These are phyloP conservation scores for Trissoscelio sp. DNA, from an alignment of 2,888 invertebrate genomes.

Conservation along the genomic window DNA sequence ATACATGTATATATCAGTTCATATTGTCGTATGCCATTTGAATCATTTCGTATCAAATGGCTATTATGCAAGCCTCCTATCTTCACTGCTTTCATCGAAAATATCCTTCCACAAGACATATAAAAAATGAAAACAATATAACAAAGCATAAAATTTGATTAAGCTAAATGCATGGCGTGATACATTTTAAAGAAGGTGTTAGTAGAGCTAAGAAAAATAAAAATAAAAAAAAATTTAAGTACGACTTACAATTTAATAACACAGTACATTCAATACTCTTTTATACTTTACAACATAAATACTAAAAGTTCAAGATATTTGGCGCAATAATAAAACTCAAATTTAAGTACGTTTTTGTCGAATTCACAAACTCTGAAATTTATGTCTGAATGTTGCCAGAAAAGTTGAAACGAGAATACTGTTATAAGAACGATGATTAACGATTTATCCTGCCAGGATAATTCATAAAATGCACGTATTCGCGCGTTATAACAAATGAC, in stretches of 20 bases:
- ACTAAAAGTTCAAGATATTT: not conserved
- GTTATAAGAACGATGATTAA: too few species aligned
- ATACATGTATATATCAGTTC: too few species aligned
- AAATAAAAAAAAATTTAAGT: not conserved
- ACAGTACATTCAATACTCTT: not conserved
- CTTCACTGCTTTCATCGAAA: not conserved
- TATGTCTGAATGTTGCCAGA: not conserved
- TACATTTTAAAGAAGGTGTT: too few species aligned
- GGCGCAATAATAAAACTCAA: not conserved
- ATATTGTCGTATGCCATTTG: too few species aligned
- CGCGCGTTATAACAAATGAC: not conserved
- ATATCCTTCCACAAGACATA: not conserved
- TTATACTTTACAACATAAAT: not conserved
- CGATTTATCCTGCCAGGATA: constrained; percentile 12
- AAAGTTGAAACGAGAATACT: not conserved
- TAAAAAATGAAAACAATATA: not conserved
- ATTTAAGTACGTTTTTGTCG: too few species aligned
- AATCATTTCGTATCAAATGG: not conserved
- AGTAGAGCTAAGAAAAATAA: not conserved
- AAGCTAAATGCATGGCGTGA: too few species aligned
- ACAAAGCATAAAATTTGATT: not conserved
- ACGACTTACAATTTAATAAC: not conserved
- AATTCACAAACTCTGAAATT: not conserved
- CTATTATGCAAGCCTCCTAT: not conserved
- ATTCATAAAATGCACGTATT: constrained; percentile 16